Evolutionary conservation across 2,888 invertebrate species (phyloP), one percentile per base, ranked within the genome.

Genomic region (Patella ulyssiponensis): DNA sequence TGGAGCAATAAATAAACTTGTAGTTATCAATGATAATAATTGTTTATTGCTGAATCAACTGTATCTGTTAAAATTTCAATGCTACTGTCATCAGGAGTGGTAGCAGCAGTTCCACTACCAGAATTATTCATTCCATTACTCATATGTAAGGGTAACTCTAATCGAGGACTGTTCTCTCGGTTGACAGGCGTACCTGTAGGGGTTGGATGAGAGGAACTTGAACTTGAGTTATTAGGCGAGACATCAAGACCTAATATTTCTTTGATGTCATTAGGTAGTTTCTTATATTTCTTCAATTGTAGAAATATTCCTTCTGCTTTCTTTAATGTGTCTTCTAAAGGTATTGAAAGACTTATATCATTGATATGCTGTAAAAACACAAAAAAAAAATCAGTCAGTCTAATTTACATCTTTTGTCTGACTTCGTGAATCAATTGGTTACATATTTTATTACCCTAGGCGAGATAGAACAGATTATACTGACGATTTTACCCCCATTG

Each of bases 241-340:
- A 76, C 71, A n/a, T 82, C 77, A 69, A 88, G 79, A 53, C 90
- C 90, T 7, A 91, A 80, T 71, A 91, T 89, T 77, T 90, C 90
- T 76, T 86, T 86, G 56, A 91, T 82, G 17, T 83, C 73, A 5
- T 81, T 81, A 0, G 91, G 90, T 23, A 91, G 82, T 73, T 88
- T 88, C 80, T 88, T 88, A 79, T 89, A 90, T 74, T 88, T 82
- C 69, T 87, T 87, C 58, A 99, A 93, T 92, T 99, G 98, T 86
- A 95, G 94, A 92, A 95, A 98, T 85, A 99, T 97, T 12, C 96
- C 96, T 92, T 99, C 98, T 0, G 98, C 98, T 80, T 95, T 94
- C 86, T 95, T 95, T 44, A 99, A 92, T 73, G 96, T 95, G 83
- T 94, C 94, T 79, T 96, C 95, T 12, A 99, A 93, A 88, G 98